Percentiles rank a stretch among this genome's conserved stretches.
Conservation (phyloP, 2,797 vertebrate species). For the Chaunax sp. region DNA sequence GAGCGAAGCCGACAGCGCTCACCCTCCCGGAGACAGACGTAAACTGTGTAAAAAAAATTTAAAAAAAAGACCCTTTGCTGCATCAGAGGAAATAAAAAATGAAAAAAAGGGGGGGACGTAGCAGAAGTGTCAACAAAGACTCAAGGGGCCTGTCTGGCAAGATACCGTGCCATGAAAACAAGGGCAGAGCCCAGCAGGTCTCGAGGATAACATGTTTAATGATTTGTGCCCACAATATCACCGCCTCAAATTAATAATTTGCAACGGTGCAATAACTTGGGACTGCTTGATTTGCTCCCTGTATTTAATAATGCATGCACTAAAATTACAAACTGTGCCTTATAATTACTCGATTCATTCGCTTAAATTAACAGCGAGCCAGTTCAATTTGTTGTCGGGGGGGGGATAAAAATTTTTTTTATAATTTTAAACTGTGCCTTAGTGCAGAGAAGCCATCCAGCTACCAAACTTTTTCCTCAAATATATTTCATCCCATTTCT, state of each 20-base stretch:
- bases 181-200: constrained; percentile 26
- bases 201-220: constrained; percentile 32
- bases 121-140: constrained; percentile 44
- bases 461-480: neutral
- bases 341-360: constrained; percentile 35
- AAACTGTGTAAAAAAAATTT: constrained; percentile 5
- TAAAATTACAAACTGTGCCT: constrained; percentile 39
- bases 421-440: neutral
- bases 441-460: neutral
- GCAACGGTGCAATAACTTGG: constrained; percentile 14
- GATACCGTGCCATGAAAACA: no score
- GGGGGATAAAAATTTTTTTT: neutral
- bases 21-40: constrained; percentile 29
- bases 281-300: constrained; percentile 30
- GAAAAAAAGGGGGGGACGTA: constrained; percentile 38
- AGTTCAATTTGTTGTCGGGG: constrained; percentile 1
- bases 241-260: constrained; percentile 44
- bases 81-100: constrained; percentile 56
- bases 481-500: neutral
- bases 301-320: constrained; percentile 49
- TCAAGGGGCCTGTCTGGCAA: constrained; percentile 16
- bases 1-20: constrained; percentile 24
- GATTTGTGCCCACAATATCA: constrained; percentile 28
- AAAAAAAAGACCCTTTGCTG: constrained; percentile 30
- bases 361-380: constrained; percentile 33